Conservation (phyloP, 2,888 invertebrate species). For the Psylliodes chrysocephalus region DNA sequence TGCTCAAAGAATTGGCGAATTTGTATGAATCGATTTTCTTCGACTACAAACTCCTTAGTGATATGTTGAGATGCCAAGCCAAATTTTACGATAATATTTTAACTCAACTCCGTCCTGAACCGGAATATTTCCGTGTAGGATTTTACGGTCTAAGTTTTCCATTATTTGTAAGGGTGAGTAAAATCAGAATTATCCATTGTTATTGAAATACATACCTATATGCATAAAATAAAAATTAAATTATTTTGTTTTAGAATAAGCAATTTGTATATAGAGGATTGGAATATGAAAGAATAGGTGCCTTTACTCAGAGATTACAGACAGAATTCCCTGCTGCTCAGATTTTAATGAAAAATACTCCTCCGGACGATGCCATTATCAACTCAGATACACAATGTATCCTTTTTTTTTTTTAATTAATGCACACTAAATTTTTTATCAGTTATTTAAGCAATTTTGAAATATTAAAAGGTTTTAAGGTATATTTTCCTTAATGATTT, state of each 20-base stretch:
- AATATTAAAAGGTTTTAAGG: no score
- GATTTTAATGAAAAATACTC: conserved; percentile 89
- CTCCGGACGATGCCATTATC: conserved; percentile 87
- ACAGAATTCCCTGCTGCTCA: conserved; percentile 96
- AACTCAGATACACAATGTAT: conserved; percentile 88
- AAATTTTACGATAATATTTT: conserved; percentile 92
- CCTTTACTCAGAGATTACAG: conserved; percentile 92
- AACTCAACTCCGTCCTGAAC: conserved; percentile 87
- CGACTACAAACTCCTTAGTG: conserved; percentile 88
- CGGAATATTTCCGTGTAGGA: conserved; percentile 94
- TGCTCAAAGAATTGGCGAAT: conserved; percentile 88
- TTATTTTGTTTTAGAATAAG: conserved; percentile 79
- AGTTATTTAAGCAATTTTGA: no score
- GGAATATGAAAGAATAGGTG: conserved; percentile 94
- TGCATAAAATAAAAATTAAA: no score
- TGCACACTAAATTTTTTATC: no score
- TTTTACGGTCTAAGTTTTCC: conserved; percentile 95
- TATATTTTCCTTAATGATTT: conserved; percentile 28
- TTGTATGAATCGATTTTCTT: conserved; percentile 88
- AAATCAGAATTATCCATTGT: no score
- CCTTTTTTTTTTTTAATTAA: conserved; percentile 54
- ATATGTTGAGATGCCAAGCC: conserved; percentile 86
- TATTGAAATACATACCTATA: no score
- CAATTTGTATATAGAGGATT: conserved; percentile 95
- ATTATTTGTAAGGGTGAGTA: conserved; percentile 88